Evolutionary conservation across 1,140 invertebrate genomes (phyloP), one percentile per base, ranked within the genome.

Genomic region (Caerostris darwini): DNA sequence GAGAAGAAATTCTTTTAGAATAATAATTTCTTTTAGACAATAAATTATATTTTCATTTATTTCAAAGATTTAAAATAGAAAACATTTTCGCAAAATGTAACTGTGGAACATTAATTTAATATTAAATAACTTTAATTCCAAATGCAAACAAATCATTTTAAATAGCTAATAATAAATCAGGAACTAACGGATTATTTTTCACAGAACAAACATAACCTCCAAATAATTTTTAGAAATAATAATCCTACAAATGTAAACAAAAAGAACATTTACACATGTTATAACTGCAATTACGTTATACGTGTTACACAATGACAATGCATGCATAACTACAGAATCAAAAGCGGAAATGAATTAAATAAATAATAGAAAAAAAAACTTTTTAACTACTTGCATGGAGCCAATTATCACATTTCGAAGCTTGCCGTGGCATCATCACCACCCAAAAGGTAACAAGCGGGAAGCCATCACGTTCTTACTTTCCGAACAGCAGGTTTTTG

Each of bases 361-460:
- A 57, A 59, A 57, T 6, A 81, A 89, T 89, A 81, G 58, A 58
- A 81, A 77, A 90, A 90, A 81, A n/a, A 90, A 71, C 14, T 54
- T 34, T 34, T 54, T n/a, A 90, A 58, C 89, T 90, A 90, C 89
- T 90, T 90, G 89, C 89, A 81, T 90, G 89, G 19, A 56, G 89
- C 89, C 89, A 82, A 81, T 90, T 90, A 90, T 90, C 69, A 77
- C 89, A 90, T 90, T 90, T 56, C 69, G 59, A 19, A 14, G 89
- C 54, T 77, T 90, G 89, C 59, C 89, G 89, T 81, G 34, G 71
- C 89, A 90, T 59, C 89, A 90, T 56, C 89, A 64, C 57, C 69
- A 19, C 17, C 67, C 59, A 19, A 71, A n/a, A 57, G 87, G 53
- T n/a, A 89, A 69, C 34, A 67, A 69, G 54, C 64, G 64, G 54